These are phyloP conservation scores for Actias luna DNA, from an alignment of 2,888 invertebrate genomes.

Conservation along the genomic window DNA sequence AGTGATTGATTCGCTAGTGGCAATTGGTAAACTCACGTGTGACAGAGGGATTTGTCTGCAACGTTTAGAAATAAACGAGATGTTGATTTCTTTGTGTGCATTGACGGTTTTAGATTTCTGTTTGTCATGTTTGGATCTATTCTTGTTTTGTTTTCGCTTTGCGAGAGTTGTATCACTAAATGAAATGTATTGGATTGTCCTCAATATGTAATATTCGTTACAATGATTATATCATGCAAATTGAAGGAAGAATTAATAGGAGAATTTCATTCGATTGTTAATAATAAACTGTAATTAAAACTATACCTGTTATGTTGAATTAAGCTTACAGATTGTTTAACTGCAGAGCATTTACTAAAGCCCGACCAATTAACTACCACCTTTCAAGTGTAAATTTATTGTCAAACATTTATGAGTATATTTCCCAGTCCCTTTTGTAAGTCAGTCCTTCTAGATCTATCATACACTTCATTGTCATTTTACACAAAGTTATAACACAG, in stretches of 20 bases:
- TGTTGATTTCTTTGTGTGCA: conserved; percentile 74
- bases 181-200: not conserved
- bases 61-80: conserved; percentile 74
- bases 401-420: too few species aligned
- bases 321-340: too few species aligned
- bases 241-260: not conserved
- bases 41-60: conserved; percentile 74
- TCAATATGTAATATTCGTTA: not conserved
- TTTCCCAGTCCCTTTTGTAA: too few species aligned
- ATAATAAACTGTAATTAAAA: not conserved
- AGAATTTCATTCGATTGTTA: not conserved
- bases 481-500: too few species aligned
- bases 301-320: too few species aligned
- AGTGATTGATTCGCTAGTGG: conserved; percentile 13
- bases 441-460: too few species aligned
- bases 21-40: conserved; percentile 51
- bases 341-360: too few species aligned
- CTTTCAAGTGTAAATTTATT: too few species aligned
- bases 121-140: conserved; percentile 51
- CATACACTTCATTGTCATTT: too few species aligned
- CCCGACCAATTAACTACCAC: too few species aligned
- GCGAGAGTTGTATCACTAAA: not conserved
- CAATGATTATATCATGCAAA: not conserved
- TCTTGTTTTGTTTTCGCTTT: conserved; percentile 45
- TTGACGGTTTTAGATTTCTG: conserved; percentile 60